Evolutionary conservation across 2,888 invertebrate species (phyloP).

Genomic region (Drosophila seclusa): DNA sequence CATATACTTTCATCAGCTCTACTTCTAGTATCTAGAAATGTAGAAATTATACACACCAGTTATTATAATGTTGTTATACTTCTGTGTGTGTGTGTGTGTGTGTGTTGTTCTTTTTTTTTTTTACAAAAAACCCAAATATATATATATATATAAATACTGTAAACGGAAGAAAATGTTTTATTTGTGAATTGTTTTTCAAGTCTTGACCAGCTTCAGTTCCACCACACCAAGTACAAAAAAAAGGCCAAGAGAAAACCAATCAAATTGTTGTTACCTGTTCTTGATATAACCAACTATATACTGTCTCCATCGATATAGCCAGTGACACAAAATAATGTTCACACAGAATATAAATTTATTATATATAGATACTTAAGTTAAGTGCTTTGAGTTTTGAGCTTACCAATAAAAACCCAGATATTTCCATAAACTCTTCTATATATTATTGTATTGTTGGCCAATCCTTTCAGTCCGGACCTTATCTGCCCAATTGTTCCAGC

Average conservation of each 20-base stretch:
- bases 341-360: neutral
- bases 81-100: constrained; percentile 2
- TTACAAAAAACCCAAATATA: constrained; percentile 13
- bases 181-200: neutral
- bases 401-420: neutral
- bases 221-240: neutral
- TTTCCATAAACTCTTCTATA: neutral
- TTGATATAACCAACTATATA: neutral
- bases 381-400: neutral
- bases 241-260: neutral
- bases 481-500: neutral
- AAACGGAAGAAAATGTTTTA: neutral
- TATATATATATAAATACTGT: constrained; percentile 18
- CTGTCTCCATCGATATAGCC: neutral
- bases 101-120: constrained; percentile 4
- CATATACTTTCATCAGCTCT: constrained; percentile 20
- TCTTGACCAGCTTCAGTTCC: neutral
- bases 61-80: constrained; percentile 14
- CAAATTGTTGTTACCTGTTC: neutral
- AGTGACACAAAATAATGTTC: neutral
- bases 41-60: constrained; percentile 31
- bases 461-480: neutral
- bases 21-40: constrained; percentile 62
- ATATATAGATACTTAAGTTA: neutral
- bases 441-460: neutral